Conservation (phyloP, 2,797 vertebrate species). For the Lagorchestes hirsutus region DNA sequence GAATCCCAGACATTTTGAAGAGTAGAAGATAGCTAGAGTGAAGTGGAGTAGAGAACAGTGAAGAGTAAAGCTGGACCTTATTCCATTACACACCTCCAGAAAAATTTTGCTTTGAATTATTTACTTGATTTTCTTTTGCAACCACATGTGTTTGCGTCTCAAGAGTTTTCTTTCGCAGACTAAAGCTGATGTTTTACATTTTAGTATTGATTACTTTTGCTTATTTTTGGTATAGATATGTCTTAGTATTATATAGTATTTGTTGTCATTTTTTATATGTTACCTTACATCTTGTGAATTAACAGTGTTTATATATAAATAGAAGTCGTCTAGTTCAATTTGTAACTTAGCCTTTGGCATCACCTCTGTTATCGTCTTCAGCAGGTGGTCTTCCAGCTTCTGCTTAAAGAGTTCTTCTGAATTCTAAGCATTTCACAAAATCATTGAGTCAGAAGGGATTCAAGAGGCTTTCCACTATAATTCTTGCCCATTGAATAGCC, state of each 20-base stretch:
- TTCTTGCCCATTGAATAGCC: not conserved
- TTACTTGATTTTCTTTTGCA: not conserved
- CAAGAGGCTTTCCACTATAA: not conserved
- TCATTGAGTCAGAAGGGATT: constrained; percentile 20
- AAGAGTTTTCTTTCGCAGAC: not conserved
- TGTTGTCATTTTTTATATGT: not conserved
- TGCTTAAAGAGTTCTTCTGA: not conserved
- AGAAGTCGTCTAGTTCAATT: not conserved
- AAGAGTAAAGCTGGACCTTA: not conserved
- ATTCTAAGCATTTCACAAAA: constrained; percentile 29
- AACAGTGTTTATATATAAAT: constrained; percentile 22
- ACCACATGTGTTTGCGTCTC: not conserved
- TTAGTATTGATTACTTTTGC: not conserved
- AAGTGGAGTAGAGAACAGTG: not conserved
- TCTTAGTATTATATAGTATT: not conserved
- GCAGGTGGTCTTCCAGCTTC: not conserved
- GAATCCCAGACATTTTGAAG: not conserved
- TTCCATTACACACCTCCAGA: not conserved
- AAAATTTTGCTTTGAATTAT: not conserved
- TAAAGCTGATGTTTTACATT: not conserved
- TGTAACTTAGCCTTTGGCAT: too few species aligned
- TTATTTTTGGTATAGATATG: not conserved
- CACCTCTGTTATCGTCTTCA: too few species aligned
- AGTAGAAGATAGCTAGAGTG: not conserved
- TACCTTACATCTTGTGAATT: constrained; percentile 18